Conservation (phyloP, 2,113 vertebrate genomes). For the Eidolon helvum region DNA sequence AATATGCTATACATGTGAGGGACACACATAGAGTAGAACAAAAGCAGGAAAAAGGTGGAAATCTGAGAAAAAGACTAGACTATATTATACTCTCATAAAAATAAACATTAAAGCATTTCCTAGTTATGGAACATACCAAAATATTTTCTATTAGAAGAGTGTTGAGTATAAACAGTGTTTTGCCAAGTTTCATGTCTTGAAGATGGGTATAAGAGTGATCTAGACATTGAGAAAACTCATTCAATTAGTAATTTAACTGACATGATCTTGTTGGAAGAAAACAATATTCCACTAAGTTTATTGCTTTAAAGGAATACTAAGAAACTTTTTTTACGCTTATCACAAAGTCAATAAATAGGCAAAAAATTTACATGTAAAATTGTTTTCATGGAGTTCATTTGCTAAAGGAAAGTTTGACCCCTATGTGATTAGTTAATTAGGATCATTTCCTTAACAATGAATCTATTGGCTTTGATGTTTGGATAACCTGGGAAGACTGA, state of each 20-base stretch:
- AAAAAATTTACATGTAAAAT: background rate
- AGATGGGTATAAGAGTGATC: background rate
- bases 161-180: background rate
- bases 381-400: background rate
- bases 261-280: background rate
- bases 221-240: background rate
- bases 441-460: constrained; percentile 14
- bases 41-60: background rate
- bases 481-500: background rate
- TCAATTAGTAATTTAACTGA: background rate
- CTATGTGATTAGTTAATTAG: background rate
- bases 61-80: background rate
- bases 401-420: background rate
- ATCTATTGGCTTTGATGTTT: background rate
- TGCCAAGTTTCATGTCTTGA: background rate
- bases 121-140: background rate
- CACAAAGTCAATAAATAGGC: background rate
- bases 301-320: constrained; percentile 8
- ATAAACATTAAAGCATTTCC: background rate
- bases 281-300: background rate
- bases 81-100: background rate
- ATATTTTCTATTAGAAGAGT: background rate
- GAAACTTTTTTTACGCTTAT: background rate
- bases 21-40: too few species aligned
- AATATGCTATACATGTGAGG: background rate